These are phyloP conservation scores for Brachionichthys hirsutus DNA, from an alignment of 2,113 vertebrate species.

Conservation along the genomic window DNA sequence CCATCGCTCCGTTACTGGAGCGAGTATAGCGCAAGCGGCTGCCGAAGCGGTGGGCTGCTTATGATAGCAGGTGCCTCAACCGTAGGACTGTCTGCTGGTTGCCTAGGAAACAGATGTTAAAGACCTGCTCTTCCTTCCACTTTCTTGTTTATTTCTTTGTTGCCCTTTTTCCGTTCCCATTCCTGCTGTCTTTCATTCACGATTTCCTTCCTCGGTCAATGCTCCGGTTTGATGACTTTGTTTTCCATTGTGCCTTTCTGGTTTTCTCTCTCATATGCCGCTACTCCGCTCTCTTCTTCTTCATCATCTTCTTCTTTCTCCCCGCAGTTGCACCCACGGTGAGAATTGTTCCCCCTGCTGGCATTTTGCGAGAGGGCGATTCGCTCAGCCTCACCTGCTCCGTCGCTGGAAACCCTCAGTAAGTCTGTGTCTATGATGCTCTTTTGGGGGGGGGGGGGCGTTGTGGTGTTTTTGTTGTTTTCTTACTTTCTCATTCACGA, in stretches of 20 bases:
- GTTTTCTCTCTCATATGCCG: neutral
- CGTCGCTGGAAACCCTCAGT: constrained; percentile 87
- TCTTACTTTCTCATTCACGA: neutral
- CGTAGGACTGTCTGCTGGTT: constrained; percentile 48
- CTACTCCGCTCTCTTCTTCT: constrained; percentile 5
- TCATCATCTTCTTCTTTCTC: constrained; percentile 21
- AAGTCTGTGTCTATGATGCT: constrained; percentile 60
- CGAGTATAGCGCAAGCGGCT: constrained; percentile 50
- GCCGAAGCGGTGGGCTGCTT: constrained; percentile 47
- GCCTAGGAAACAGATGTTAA: constrained; percentile 67
- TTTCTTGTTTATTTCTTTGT: constrained; percentile 29
- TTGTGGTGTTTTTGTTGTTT: too few species aligned
- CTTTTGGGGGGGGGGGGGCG: neutral
- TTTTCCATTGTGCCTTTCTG: constrained; percentile 2
- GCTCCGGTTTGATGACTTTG: constrained; percentile 12
- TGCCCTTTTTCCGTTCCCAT: constrained; percentile 15
- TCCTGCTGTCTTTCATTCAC: neutral
- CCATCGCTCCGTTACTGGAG: constrained; percentile 52
- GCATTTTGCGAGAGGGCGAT: constrained; percentile 88
- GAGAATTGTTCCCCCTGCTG: constrained; percentile 82
- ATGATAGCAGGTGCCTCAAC: constrained; percentile 67
- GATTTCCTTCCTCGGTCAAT: constrained; percentile 1
- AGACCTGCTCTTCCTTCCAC: constrained; percentile 34
- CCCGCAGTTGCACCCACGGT: constrained; percentile 85
- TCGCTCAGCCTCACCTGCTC: constrained; percentile 84